Base-by-base conservation (phyloP, 2,113 vertebrate genomes). In the Oenanthe melanoleuca region DNA sequence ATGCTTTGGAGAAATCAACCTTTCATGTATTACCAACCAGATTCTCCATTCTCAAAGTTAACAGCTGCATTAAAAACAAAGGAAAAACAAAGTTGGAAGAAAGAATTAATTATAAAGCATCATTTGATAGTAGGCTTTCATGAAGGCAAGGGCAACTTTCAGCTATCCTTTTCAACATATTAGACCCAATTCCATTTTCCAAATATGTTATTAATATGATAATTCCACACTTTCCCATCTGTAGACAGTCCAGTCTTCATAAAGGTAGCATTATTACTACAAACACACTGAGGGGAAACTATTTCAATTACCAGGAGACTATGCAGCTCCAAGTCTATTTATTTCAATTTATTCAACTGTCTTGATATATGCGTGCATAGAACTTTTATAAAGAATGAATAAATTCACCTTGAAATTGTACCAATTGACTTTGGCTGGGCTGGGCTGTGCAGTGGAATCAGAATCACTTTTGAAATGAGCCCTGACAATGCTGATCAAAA, bases 341-440 rank as follows among this genome's bases (percentile, higher is more conserved):
- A 98, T 98, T 98, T 98, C 97, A 98, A 98, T 98, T 98, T 98
- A 98, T 98, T 98, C 97, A 97, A 98, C 97, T 98, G 97, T 98
- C 98, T 98, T 96, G 96, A 98, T 98, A 97, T 96, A 98, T 98
- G 97, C 95, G 26, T 47, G 95, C 94, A 96, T 91, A 96, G 97
- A 97, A 98, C 97, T 97, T 95, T 97, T 96, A 97, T 92, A 97
- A 98, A 98, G 98, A 98, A 98, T 97, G 97, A 98, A 98, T 98
- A 98, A 98, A 98, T 98, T 98, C 97, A 98, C 98, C 98, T 98
- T 98, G 97, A 98, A 98, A 98, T 98, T 87, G 96, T 96, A 97
- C 97, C 97, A 97, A 97, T 97, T 98, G 97, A 98, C 98, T 98
- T 98, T 98, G 97, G 93, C 96, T 97, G 96, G 96, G 95, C 93